A percentile compares a stretch with the other conserved stretches of the same genome.
Conservation (phyloP, 2,113 vertebrate species). For the Limnothrissa miodon region DNA sequence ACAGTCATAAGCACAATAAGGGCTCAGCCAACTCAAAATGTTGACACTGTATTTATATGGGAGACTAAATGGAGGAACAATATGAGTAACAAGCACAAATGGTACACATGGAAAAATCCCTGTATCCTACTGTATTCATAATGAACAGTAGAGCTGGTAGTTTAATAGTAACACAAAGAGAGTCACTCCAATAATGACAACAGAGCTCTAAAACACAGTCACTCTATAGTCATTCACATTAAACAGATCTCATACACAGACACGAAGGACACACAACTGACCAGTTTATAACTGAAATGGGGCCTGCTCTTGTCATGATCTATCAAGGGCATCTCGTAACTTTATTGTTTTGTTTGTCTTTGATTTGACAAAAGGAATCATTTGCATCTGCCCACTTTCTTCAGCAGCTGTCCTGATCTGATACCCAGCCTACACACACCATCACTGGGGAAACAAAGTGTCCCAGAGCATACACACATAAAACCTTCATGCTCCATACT, state of each 20-base stretch:
- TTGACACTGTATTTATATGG: slow-evolving; percentile 42
- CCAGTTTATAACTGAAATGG: background rate
- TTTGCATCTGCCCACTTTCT: slow-evolving; percentile 28
- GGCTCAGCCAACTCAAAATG: slow-evolving; percentile 31
- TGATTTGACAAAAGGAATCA: slow-evolving; percentile 10
- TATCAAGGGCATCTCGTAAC: background rate
- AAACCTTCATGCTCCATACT: background rate
- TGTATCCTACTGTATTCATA: background rate
- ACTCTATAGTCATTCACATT: background rate
- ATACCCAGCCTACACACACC: slow-evolving; percentile 8
- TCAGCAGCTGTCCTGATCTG: slow-evolving; percentile 10
- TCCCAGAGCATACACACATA: background rate
- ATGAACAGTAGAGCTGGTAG: too few species aligned
- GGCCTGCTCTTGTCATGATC: background rate
- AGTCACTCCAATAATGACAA: background rate
- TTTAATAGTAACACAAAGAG: background rate
- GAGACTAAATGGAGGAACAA: slow-evolving; percentile 23
- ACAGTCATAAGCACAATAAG: slow-evolving; percentile 30
- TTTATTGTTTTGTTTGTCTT: slow-evolving; percentile 27
- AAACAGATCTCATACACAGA: background rate
- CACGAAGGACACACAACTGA: background rate
- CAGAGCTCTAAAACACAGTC: background rate
- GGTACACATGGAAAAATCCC: slow-evolving; percentile 21
- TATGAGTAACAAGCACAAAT: background rate
- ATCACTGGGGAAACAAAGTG: background rate